Conservation (phyloP, 2,888 invertebrate genomes). For the Notodonta dromedarius region DNA sequence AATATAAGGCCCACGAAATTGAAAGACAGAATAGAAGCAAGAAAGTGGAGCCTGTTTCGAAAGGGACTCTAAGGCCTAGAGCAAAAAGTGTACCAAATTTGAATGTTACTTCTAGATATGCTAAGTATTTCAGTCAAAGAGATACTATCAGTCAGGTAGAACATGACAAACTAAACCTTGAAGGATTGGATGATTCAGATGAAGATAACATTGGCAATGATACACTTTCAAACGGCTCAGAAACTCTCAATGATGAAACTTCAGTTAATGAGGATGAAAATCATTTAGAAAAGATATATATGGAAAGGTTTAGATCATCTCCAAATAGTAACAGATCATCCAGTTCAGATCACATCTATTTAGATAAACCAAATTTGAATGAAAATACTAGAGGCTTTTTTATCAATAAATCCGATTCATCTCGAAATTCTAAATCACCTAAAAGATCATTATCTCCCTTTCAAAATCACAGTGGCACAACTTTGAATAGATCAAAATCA, state of each 20-base stretch:
- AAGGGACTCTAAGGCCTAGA: constrained; percentile 54
- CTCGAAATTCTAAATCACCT: constrained; percentile 52
- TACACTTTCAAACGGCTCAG: constrained; percentile 39
- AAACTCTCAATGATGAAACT: constrained; percentile 40
- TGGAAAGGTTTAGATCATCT: constrained; percentile 67
- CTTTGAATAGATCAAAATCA: constrained; percentile 47
- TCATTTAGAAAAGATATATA: constrained; percentile 71
- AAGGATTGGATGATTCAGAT: constrained; percentile 30
- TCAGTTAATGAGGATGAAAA: constrained; percentile 60
- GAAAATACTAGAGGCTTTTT: constrained; percentile 58
- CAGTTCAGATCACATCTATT: constrained; percentile 34
- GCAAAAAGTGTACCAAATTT: constrained; percentile 81
- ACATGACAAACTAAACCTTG: constrained; percentile 44
- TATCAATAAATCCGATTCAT: constrained; percentile 52
- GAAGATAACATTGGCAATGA: constrained; percentile 36
- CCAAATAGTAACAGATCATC: constrained; percentile 49
- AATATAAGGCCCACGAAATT: constrained; percentile 75
- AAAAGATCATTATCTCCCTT: constrained; percentile 40
- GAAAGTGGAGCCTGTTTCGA: constrained; percentile 43
- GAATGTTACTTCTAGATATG: constrained; percentile 77
- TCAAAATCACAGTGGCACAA: constrained; percentile 32
- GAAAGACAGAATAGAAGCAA: constrained; percentile 66
- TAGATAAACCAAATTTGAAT: constrained; percentile 31
- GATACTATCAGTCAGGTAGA: constrained; percentile 67
- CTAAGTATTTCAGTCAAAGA: constrained; percentile 79